Base-by-base conservation (phyloP, 1,140 invertebrate species). In the Megalopta genalis region DNA sequence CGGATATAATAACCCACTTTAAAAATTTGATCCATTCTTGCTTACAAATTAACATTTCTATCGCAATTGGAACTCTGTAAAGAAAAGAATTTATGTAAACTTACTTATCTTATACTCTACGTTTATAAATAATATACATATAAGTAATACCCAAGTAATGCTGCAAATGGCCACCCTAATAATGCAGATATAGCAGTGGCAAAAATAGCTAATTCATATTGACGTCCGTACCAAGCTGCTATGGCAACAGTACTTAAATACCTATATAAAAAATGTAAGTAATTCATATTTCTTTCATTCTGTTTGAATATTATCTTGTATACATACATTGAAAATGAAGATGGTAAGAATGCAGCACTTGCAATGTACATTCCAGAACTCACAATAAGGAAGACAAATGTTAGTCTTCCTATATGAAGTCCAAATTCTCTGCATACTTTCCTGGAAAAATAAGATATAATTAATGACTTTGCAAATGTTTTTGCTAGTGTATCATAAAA, bases 281-380 rank as follows among this genome's bases (percentile, higher is more conserved):
- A 76, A 80, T 52, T 27, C 72, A 46, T 46, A 65, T 59, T 42
- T 69, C 37, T 52, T 37, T 69, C 65, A 32, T 32, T 54, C 49
- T 25, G 21, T 77, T 74, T 27, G 68, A 73, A 82, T 70, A 82
- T 9, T 77, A 59, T 76, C 25, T 16, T 9, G 32, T 39, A 46
- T 37, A 95, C 93, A 84, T 95, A 96, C 96, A 98, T 97, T 64
- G 98, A 97, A 94, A 99, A 99, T 9, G 96, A 96, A 2, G 98
- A 99, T 0, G 99, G 99, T 52, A 99, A 93, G 93, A 98, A 97
- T 1, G 99, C 98, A 14, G 97, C 95, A 80, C 96, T 95, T 0
- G 97, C 95, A 23, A 97, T 96, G 92, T 98, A 99, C 96, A 98
- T 97, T 57, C 98, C 99, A 18, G 98, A 95, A 81, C 97, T 96